Conservation (phyloP, 1,140 invertebrate species). For the Cataglyphis hispanica region DNA sequence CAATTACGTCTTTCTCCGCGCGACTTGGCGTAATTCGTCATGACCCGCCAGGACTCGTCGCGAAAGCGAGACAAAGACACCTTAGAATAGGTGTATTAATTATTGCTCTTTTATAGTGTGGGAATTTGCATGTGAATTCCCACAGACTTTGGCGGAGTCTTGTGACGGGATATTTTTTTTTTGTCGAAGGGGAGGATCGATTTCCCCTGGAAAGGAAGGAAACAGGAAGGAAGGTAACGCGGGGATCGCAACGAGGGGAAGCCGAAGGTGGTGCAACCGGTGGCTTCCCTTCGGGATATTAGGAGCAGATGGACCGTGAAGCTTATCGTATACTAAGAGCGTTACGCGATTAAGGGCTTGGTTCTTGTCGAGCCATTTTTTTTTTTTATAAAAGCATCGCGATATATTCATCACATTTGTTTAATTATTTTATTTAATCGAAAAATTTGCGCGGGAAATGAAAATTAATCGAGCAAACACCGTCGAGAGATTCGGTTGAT, state of each 20-base stretch:
- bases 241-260: slow-evolving; percentile 36
- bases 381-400: not conserved
- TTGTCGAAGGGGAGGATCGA: slow-evolving; percentile 25
- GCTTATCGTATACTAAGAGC: slow-evolving; percentile 39
- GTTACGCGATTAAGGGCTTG: slow-evolving; percentile 35
- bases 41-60: not conserved
- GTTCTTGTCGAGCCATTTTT: slow-evolving; percentile 17
- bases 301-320: slow-evolving; percentile 56
- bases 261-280: slow-evolving; percentile 39
- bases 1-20: slow-evolving; percentile 60
- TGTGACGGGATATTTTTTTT: slow-evolving; percentile 22
- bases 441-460: not conserved
- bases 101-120: slow-evolving; percentile 40
- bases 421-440: not conserved
- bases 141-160: slow-evolving; percentile 25
- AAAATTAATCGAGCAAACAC: not conserved
- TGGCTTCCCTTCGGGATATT: slow-evolving; percentile 53
- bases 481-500: not conserved
- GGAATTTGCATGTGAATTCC: slow-evolving; percentile 80
- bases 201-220: slow-evolving; percentile 29
- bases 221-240: slow-evolving; percentile 40
- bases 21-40: slow-evolving; percentile 28
- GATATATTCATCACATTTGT: not conserved
- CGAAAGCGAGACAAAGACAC: not conserved
- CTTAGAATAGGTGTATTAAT: not conserved